Evolutionary conservation across 2,797 vertebrate genomes (phyloP), one percentile per base, ranked within the genome.

Genomic region (Nyctalus aviator): DNA sequence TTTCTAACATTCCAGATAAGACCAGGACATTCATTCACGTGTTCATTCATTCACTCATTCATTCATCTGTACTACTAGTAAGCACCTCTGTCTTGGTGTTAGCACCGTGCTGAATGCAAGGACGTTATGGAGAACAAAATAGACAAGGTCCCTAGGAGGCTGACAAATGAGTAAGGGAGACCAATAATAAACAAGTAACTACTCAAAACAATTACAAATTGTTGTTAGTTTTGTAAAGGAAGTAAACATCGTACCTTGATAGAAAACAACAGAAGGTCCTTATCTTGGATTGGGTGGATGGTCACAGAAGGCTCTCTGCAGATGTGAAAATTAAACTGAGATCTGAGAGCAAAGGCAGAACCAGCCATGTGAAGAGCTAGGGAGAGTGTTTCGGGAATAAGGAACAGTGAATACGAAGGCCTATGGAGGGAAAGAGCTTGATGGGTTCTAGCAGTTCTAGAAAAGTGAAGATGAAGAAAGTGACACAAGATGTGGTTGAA

Each of bases 281-380:
- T 48, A 72, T 50, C 76, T 79, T 68, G 53, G 86, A 64, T 18
- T 32, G 10, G 41, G 1, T 13, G 15, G n/a, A 44, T 37, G 25
- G 25, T 90, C 78, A 73, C 84, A 94, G 69, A 46, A 85, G 76
- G 35, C 30, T 46, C 53, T 94, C 57, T 75, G 62, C 3, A 25
- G 50, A 62, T 64, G 21, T 59, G 55, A 81, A 18, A 66, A 32
- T 81, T 86, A 59, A 82, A 23, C 53, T 62, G 53, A 90, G 35
- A 82, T 83, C 57, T 66, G 78, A 88, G 84, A 90, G 35, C 59
- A 66, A 46, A 81, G 37, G 15, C 46, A 72, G 78, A 93, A 83
- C 2, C 46, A 77, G 41, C 11, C 73, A 59, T 11, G 35, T 21
- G 27, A 89, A 89, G 10, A 78, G 59, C 11, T 8, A n/a, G 41